Evolutionary conservation across 1,140 invertebrate species (phyloP).

Genomic region (Drosophila asahinai): DNA sequence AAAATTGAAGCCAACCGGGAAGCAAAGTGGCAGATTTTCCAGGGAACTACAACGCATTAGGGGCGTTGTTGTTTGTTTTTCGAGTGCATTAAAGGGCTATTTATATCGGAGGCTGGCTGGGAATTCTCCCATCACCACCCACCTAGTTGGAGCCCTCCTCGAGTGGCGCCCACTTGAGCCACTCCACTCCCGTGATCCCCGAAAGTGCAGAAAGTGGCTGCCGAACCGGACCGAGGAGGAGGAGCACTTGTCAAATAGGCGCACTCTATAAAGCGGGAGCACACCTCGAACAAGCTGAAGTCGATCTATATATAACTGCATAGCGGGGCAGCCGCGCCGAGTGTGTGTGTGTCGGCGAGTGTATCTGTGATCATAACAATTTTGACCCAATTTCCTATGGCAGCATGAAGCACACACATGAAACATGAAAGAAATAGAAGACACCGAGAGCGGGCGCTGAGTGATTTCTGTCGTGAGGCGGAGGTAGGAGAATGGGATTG

Average conservation of each 20-base stretch:
- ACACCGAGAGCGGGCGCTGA: conserved; percentile 39
- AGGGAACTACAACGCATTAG: conserved; percentile 56
- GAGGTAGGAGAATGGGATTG: conserved; percentile 31
- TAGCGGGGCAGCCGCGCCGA: conserved; percentile 47
- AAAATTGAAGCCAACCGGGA: conserved; percentile 16
- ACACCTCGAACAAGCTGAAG: conserved; percentile 65
- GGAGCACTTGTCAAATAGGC: conserved; percentile 64
- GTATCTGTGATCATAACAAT: conserved; percentile 81
- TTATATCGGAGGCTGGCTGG: conserved; percentile 38
- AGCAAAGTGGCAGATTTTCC: conserved; percentile 23
- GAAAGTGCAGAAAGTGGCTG: conserved; percentile 60
- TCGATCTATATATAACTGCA: conserved; percentile 76
- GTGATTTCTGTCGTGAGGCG: conserved; percentile 48
- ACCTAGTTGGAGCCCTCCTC: conserved; percentile 49
- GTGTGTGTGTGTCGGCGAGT: conserved; percentile 14
- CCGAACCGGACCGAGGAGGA: conserved; percentile 6
- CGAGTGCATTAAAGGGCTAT: conserved; percentile 65
- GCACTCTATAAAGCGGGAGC: conserved; percentile 69
- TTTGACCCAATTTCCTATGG: conserved; percentile 77
- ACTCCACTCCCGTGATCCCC: background rate
- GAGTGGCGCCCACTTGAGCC: conserved; percentile 66
- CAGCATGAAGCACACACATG: conserved; percentile 42
- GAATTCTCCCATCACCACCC: conserved; percentile 45
- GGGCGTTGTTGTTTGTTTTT: conserved; percentile 27
- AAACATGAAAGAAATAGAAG: conserved; percentile 61